Evolutionary conservation across 1,140 invertebrate species (phyloP).

Genomic region (Stenopsyche tienmushanensis): DNA sequence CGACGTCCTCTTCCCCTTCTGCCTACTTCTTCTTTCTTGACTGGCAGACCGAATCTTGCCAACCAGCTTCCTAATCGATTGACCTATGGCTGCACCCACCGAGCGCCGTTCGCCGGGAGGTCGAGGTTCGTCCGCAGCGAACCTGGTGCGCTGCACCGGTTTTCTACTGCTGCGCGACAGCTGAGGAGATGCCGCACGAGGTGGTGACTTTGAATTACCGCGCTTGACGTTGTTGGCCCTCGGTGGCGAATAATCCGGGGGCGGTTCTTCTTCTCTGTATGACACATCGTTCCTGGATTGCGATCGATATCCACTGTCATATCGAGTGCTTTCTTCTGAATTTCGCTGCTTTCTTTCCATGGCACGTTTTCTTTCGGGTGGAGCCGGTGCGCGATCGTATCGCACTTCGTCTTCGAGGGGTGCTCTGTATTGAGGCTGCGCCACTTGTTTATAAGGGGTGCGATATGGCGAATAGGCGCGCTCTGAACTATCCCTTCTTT

Average conservation of each 20-base stretch:
- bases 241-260: conserved; percentile 70
- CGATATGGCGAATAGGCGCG: conserved; percentile 49
- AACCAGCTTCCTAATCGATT: conserved; percentile 74
- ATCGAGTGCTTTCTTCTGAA: conserved; percentile 53
- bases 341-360: conserved; percentile 48
- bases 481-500: conserved; percentile 46
- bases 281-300: conserved; percentile 55
- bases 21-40: conserved; percentile 66
- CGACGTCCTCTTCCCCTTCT: conserved; percentile 52
- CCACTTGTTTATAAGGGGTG: conserved; percentile 30
- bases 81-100: conserved; percentile 61
- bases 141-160: conserved; percentile 65
- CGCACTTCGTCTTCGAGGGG: conserved; percentile 21
- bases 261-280: conserved; percentile 54
- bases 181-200: conserved; percentile 55
- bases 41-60: conserved; percentile 75
- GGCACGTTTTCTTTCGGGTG: conserved; percentile 61
- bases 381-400: conserved; percentile 54
- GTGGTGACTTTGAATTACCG: conserved; percentile 53
- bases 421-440: conserved; percentile 25
- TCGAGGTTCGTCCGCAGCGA: conserved; percentile 59
- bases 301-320: conserved; percentile 58
- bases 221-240: conserved; percentile 55
- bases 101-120: conserved; percentile 55
- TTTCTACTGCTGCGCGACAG: conserved; percentile 56